Evolutionary conservation across 2,888 invertebrate species (phyloP).

Genomic region (Philereme vetulata): DNA sequence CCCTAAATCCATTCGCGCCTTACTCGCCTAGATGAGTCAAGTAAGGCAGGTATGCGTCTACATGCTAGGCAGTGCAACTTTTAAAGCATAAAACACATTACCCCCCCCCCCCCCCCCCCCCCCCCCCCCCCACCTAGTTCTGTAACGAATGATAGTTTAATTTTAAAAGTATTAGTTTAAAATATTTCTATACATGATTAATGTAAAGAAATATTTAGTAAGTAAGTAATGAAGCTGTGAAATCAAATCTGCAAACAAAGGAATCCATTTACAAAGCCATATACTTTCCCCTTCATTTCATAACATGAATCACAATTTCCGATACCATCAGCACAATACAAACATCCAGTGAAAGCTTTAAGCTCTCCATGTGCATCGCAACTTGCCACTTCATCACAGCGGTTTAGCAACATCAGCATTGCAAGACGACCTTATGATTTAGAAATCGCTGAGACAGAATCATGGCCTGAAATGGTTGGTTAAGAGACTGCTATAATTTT

Average conservation of each 20-base stretch:
- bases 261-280: slow-evolving; percentile 12
- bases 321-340: slow-evolving; percentile 18
- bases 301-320: slow-evolving; percentile 31
- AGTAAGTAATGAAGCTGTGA: slow-evolving; percentile 7
- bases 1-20: too few species aligned
- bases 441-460: slow-evolving; percentile 46
- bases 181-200: too few species aligned
- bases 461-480: slow-evolving; percentile 25
- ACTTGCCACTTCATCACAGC: slow-evolving; percentile 45
- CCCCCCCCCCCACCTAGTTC: too few species aligned
- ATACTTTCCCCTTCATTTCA: slow-evolving; percentile 36
- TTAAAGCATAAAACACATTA: too few species aligned
- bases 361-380: slow-evolving; percentile 35
- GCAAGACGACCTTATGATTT: slow-evolving; percentile 45
- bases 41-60: too few species aligned
- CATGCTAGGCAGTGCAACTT: too few species aligned
- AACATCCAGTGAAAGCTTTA: slow-evolving; percentile 46
- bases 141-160: too few species aligned
- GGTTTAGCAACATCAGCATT: slow-evolving; percentile 51
- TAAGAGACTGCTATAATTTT: slow-evolving; percentile 35
- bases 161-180: too few species aligned
- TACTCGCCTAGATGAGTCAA: too few species aligned
- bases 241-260: slow-evolving; percentile 21
- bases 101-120: too few species aligned
- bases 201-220: neutral